Conservation (phyloP, 2,797 vertebrate genomes). For the Trachops cirrhosus region DNA sequence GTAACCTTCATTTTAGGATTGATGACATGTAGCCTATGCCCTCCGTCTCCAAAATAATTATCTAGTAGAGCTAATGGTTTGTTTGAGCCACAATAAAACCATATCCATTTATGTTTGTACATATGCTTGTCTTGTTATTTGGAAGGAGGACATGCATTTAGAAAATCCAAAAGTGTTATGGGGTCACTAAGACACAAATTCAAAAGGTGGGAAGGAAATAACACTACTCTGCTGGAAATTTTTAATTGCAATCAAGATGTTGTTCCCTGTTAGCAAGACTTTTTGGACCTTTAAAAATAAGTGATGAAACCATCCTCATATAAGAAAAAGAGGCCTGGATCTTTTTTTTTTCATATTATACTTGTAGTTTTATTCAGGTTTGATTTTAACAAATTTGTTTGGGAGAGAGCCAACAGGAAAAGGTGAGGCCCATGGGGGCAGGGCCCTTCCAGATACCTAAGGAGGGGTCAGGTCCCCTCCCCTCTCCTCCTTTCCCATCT, state of each 20-base stretch:
- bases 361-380: slow-evolving; percentile 81
- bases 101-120: not conserved
- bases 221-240: not conserved
- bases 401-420: slow-evolving; percentile 67
- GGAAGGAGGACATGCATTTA: not conserved
- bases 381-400: slow-evolving; percentile 80
- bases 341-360: slow-evolving; percentile 75
- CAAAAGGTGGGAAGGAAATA: not conserved
- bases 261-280: not conserved
- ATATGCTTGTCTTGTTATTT: not conserved
- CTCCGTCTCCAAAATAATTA: not conserved
- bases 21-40: not conserved
- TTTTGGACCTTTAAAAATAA: not conserved
- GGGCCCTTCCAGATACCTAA: slow-evolving; percentile 67
- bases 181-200: not conserved
- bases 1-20: not conserved
- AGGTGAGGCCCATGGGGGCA: slow-evolving; percentile 56
- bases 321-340: not conserved
- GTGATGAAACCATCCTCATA: not conserved
- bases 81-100: not conserved
- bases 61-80: not conserved
- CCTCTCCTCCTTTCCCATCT: slow-evolving; percentile 52
- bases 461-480: slow-evolving; percentile 54
- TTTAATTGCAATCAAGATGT: not conserved
- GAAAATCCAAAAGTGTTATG: not conserved